These are phyloP conservation scores for Xylota segnis DNA, from an alignment of 2,888 invertebrate genomes.

Conservation along the genomic window DNA sequence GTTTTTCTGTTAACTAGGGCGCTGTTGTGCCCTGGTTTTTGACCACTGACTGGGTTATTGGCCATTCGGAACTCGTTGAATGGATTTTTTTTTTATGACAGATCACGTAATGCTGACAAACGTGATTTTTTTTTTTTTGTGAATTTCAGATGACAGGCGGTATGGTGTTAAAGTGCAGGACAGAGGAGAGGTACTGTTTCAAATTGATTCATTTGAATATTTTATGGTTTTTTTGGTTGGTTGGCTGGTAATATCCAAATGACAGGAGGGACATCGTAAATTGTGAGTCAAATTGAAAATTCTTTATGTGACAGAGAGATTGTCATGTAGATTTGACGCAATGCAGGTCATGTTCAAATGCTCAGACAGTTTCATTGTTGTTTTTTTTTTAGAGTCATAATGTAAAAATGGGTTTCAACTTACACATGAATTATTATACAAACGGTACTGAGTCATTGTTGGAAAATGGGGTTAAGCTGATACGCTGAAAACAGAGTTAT, in stretches of 20 bases:
- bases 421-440: not conserved
- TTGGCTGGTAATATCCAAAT: not conserved
- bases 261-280: not conserved
- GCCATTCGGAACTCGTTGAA: slow-evolving; percentile 40
- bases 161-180: slow-evolving; percentile 5
- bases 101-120: slow-evolving; percentile 61
- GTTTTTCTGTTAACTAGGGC: slow-evolving; percentile 49
- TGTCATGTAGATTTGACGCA: slow-evolving; percentile 29
- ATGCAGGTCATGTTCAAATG: slow-evolving; percentile 18
- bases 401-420: not conserved
- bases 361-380: not conserved
- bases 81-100: slow-evolving; percentile 20
- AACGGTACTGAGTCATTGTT: not conserved
- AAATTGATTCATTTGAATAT: slow-evolving; percentile 52
- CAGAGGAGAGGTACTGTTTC: slow-evolving; percentile 17
- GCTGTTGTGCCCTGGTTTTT: slow-evolving; percentile 52
- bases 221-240: slow-evolving; percentile 18
- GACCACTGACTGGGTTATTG: slow-evolving; percentile 45
- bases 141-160: slow-evolving; percentile 42
- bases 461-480: not conserved
- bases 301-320: not conserved
- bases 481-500: not conserved
- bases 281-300: slow-evolving; percentile 22
- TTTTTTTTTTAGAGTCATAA: not conserved
- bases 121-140: slow-evolving; percentile 59